Percentiles rank a stretch among this genome's conserved stretches.
Conservation (phyloP, 1,140 invertebrate species). For the Diorhabda sublineata region DNA sequence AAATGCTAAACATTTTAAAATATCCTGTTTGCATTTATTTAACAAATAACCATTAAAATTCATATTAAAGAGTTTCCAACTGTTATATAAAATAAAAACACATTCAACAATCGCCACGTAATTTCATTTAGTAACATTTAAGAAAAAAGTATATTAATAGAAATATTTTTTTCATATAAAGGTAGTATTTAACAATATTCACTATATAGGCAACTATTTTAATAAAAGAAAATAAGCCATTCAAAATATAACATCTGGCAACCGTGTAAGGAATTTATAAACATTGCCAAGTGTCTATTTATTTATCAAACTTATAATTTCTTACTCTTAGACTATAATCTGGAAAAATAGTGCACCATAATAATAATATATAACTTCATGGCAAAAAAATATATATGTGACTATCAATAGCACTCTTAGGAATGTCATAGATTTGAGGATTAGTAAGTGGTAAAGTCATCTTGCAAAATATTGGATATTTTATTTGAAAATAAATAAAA, state of each 20-base stretch:
- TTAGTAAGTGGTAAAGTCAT: background rate
- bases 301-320: background rate
- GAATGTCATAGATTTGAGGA: constrained; percentile 2
- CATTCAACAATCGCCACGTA: background rate
- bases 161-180: background rate
- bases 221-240: background rate
- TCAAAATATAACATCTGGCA: background rate
- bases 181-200: background rate
- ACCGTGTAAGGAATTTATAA: background rate
- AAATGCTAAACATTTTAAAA: background rate
- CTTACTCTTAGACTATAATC: background rate
- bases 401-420: constrained; percentile 11
- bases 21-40: background rate
- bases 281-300: background rate
- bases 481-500: background rate
- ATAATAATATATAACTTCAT: background rate
- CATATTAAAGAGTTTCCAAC: background rate
- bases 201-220: constrained; percentile 1
- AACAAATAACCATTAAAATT: background rate
- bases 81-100: background rate
- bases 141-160: background rate
- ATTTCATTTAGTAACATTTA: background rate
- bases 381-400: constrained; percentile 3
- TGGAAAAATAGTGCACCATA: constrained; percentile 2
- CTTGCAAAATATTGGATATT: background rate